A percentile compares a stretch with the other conserved stretches of the same genome.
These are phyloP conservation scores for Scaptomyza tumidula DNA, from an alignment of 2,888 invertebrate species.

Conservation along the genomic window DNA sequence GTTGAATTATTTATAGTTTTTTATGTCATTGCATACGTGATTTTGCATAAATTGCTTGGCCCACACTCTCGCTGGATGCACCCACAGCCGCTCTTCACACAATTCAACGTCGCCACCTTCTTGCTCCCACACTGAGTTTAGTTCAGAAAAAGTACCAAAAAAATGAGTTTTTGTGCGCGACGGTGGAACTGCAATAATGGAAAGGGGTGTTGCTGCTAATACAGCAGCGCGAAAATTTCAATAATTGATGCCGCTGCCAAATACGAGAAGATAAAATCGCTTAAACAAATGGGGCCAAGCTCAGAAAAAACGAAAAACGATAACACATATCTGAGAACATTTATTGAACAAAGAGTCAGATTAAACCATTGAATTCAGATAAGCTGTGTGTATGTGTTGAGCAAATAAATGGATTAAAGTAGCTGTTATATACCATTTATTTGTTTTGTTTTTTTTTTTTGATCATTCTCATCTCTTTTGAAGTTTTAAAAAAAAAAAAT, in stretches of 20 bases:
- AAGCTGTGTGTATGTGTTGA: neutral
- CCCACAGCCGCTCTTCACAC: neutral
- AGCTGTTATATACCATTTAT: neutral
- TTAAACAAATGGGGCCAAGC: slow-evolving; percentile 40
- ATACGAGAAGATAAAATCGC: slow-evolving; percentile 35
- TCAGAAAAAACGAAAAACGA: slow-evolving; percentile 24
- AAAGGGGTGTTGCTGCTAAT: neutral
- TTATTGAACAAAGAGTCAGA: slow-evolving; percentile 4
- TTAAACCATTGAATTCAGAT: slow-evolving; percentile 16
- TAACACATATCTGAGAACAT: slow-evolving; percentile 41
- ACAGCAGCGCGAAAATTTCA: slow-evolving; percentile 34
- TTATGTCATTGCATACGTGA: slow-evolving; percentile 65
- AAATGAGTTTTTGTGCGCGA: slow-evolving; percentile 17
- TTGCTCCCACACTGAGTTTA: neutral
- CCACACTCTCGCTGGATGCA: slow-evolving; percentile 7
- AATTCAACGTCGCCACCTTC: neutral
- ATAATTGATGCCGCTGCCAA: slow-evolving; percentile 52
- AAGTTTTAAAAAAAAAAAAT: too few relatives aligned
- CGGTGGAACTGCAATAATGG: neutral
- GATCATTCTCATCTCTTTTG: too few relatives aligned
- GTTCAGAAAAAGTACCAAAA: slow-evolving; percentile 24
- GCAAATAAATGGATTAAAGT: neutral
- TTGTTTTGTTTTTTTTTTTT: neutral
- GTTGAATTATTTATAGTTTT: slow-evolving; percentile 68
- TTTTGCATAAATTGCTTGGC: slow-evolving; percentile 64